Evolutionary conservation across 2,113 vertebrate genomes (phyloP).

Genomic region (Paramormyrops kingsleyae): DNA sequence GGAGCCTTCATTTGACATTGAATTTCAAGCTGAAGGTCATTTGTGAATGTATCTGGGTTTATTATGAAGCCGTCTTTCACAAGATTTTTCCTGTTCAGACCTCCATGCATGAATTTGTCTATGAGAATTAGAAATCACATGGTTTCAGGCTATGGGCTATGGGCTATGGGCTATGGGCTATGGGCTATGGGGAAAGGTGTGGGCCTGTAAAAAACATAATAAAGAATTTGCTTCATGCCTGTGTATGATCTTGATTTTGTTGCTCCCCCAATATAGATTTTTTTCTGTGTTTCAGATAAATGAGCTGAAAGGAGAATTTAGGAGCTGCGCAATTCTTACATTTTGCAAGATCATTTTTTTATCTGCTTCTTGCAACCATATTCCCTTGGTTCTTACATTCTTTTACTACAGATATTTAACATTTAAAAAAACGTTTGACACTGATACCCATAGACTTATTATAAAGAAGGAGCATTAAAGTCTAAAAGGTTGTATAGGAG

Average conservation of each 20-base stretch:
- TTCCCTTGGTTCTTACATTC: not conserved
- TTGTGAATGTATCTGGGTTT: constrained; percentile 32
- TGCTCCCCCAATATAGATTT: not conserved
- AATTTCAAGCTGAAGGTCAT: not conserved
- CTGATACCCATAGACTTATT: not conserved
- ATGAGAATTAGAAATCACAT: constrained; percentile 39
- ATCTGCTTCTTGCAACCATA: not conserved
- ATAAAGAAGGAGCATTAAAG: not conserved
- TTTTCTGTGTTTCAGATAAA: not conserved
- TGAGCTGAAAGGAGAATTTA: not conserved
- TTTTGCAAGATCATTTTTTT: not conserved
- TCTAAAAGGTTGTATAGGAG: not conserved
- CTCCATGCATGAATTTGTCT: constrained; percentile 19
- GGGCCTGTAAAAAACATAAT: constrained; percentile 14
- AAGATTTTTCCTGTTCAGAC: constrained; percentile 23
- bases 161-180: not conserved
- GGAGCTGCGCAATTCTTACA: not conserved
- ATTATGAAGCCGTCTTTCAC: not conserved
- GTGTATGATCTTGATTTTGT: not conserved
- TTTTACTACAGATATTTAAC: not conserved
- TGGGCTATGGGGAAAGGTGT: not conserved
- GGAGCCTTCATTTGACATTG: not conserved
- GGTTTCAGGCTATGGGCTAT: not conserved
- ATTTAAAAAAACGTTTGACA: not conserved
- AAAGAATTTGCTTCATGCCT: not conserved